Evolutionary conservation across 2,113 vertebrate species (phyloP), one percentile per base, ranked within the genome.

Genomic region (Elachura formosa): DNA sequence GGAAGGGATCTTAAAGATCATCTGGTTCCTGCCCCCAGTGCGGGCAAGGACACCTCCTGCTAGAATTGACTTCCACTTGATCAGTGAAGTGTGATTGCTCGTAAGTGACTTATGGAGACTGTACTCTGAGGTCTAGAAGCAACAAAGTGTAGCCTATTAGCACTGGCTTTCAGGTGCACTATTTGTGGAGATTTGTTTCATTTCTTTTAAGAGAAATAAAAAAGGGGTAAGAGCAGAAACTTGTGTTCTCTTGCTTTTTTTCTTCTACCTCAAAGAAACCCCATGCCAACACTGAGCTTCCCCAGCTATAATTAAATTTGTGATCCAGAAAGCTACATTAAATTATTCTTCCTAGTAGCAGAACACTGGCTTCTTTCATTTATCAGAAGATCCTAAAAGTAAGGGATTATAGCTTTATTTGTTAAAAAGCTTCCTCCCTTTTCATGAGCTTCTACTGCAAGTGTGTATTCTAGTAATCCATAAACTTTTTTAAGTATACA

Each of bases 401-500:
- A 90, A 96, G 75, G 26, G 54, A 73, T 85, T 90, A n/a, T 46
- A 94, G 87, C 82, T 94, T 74, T 90, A 87, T 94, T 46, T 43
- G 5, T 80, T 81, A 46, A 84, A 93, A 94, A 85, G 23, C 68
- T 90, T 93, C 54, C 48, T 95, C 67, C 67, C 58, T 97, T 97
- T 97, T 85, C 46, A 85, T 85, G 63, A 80, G 62, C 25, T 96
- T 87, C 80, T 93, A 49, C 89, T 96, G 81, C 33, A 96, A 88
- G 93, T 94, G 81, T 82, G 61, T 77, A 49, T 89, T 92, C 76
- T 91, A 96, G 88, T 95, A n/a, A 68, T 83, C 74, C 69, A 91
- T 43, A 76, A 95, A 87, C 52, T 75, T 31, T 73, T 75, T 31
- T 73, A 90, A 95, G 91, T 96, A 97, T 93, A 92, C 96, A 95